Base-by-base conservation (phyloP, 2,797 vertebrate species). In the Sebastes variabilis region DNA sequence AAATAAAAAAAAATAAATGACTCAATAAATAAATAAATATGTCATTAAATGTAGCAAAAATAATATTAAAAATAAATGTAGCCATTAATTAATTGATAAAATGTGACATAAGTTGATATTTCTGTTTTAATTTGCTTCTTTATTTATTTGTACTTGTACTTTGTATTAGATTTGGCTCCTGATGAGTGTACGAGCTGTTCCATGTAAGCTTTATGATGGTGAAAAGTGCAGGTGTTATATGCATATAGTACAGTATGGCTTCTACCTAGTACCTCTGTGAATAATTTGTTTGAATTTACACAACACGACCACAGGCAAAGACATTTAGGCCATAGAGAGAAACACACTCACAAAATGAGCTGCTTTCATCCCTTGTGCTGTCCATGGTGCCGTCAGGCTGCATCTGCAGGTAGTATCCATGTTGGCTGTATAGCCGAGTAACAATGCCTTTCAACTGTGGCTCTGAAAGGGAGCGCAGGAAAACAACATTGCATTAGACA, bases 401-500 rank as follows among this genome's bases (percentile, higher is more conserved):
- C 94, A 99, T 96, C 95, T 99, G 98, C 93, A 99, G 96, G 96
- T 99, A 98, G 94, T 95, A 99, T 81, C 98, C 98, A 91, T 99
- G 98, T 86, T 98, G 97, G 94, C 97, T 99, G 96, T 97, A 99
- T 2, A 99, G 96, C 87, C 98, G 97, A 69, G 98, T 99, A 85
- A 99, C 96, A 73, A 99, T 99, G 92, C 98, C 98, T 96, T 99
- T 99, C 92, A 99, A 96, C 94, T 99, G 98, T 87, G 98, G 98
- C 93, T 99, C 98, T 99, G 97, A 77, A 81, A 79, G 72, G 38
- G 34, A 80, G 65, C 56, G 71, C 75, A 85, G 64, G 58, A 82
- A 62, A 77, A 83, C 77, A 83, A 65, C 49, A 78, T 55, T 1
- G 11, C 30, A 49, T 89, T 38, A 85, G 69, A 79, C 58, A 62